Conservation (phyloP, 2,113 vertebrate genomes). For the Galemys pyrenaicus region DNA sequence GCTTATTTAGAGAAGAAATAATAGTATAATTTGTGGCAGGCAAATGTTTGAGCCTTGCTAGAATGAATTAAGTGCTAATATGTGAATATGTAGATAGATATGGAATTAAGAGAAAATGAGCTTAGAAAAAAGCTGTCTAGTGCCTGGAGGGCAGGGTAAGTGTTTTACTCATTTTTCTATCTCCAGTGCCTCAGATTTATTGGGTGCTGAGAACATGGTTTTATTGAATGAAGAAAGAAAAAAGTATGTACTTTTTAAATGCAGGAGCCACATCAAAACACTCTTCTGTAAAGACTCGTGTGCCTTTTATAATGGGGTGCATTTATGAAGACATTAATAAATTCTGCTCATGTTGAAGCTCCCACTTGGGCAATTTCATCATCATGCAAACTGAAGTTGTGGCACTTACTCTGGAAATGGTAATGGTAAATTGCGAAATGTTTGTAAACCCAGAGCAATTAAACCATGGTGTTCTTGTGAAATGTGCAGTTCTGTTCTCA, state of each 20-base stretch:
- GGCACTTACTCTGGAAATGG: background rate
- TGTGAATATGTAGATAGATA: background rate
- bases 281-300: background rate
- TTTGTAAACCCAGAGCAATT: background rate
- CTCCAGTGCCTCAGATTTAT: background rate
- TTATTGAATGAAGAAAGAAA: background rate
- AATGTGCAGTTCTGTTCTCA: background rate
- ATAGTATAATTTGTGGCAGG: conserved; percentile 20
- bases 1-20: conserved; percentile 48
- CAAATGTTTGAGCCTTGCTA: background rate
- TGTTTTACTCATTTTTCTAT: background rate
- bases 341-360: background rate
- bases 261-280: background rate
- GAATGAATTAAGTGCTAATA: conserved; percentile 18
- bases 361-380: background rate
- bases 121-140: background rate
- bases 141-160: background rate
- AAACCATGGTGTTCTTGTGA: background rate
- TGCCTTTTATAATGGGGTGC: background rate
- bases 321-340: background rate
- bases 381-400: background rate
- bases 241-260: background rate
- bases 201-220: background rate
- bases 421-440: background rate
- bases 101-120: background rate